Base-by-base conservation (phyloP, 2,797 vertebrate species). In the Peromyscus eremicus region DNA sequence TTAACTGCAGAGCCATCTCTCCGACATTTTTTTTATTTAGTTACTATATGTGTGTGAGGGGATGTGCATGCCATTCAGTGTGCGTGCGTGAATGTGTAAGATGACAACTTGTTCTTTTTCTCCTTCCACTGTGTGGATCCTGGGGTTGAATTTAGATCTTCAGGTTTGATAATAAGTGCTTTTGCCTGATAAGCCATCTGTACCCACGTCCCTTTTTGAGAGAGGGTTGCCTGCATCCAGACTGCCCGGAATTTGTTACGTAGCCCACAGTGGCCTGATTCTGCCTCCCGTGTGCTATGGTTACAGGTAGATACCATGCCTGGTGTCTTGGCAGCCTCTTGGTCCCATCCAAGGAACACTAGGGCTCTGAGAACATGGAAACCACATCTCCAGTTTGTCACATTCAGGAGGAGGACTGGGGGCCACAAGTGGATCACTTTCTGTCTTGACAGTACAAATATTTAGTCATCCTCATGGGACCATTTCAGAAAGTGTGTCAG, bases 301-400 rank as follows among this genome's bases (percentile, higher is more conserved):
- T 71, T 27, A 37, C 34, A 55, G 34, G 46, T 16, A 23, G 16
- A 13, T 9, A 37, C 13, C 64, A 37, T 70, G 32, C 43, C 7
- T 29, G 27, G 17, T 29, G 13, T 55, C 66, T 55, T 10, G 40
- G 34, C 66, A 71, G 9, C 12, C 23, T 71, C 68, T 55, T n/a
- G 10, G 46, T 40, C 84, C n/a, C 29, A 34, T 37, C 29, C 46
- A 34, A 49, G 77, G 76, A 95, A 73, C n/a, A 49, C 12, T 57
- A 52, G 80, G 57, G 55, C 29, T 94, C 73, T 90, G 66, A 96
- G 83, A 83, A 84, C 29, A 13, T 82, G 91, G 49, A 64, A 76
- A 37, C 40, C 75, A 55, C 64, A 76, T 96, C 60, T 84, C 32
- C 1, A 92, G 27, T 94, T 94, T 96, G 84, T 91, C 92, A 95